These are phyloP conservation scores for Siderastrea radians DNA, from an alignment of 92 coral and sea anemone species.

Conservation along the genomic window DNA sequence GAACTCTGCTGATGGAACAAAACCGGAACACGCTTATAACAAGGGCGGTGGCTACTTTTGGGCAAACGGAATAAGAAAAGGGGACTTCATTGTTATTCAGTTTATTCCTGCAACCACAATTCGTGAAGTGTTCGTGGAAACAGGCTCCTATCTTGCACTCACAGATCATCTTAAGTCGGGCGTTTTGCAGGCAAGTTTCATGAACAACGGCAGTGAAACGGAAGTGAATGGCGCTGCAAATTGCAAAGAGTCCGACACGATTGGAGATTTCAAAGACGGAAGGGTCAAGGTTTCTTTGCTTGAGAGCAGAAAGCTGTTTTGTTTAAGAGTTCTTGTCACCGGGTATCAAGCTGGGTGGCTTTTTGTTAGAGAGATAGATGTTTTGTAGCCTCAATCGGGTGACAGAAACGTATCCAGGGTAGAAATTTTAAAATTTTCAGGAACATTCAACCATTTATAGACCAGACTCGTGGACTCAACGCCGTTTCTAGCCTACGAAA, in stretches of 20 bases:
- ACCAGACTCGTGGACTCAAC: too few relatives aligned
- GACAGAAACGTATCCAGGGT: too few relatives aligned
- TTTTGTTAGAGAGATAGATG: conserved; percentile 70
- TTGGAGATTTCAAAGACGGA: too few relatives aligned
- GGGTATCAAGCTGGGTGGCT: conserved; percentile 61
- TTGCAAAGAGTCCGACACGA: conserved; percentile 27
- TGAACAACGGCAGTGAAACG: neutral
- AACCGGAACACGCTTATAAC: conserved; percentile 16
- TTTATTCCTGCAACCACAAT: conserved; percentile 26
- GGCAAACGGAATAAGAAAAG: conserved; percentile 37
- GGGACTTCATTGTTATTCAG: conserved; percentile 41
- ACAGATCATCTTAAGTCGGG: conserved; percentile 32
- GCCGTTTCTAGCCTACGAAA: too few relatives aligned
- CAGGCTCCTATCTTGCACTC: conserved; percentile 69
- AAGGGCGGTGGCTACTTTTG: conserved; percentile 57
- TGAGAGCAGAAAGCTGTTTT: neutral
- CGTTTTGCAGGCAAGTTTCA: conserved; percentile 26
- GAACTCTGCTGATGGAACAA: conserved; percentile 1
- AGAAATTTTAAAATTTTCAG: too few relatives aligned
- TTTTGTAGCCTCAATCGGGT: conserved; percentile 23
- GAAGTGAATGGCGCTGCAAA: neutral
- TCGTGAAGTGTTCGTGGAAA: conserved; percentile 59
- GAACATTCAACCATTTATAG: too few relatives aligned
- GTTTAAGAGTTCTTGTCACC: conserved; percentile 55
- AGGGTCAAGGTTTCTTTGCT: conserved; percentile 24